Evolutionary conservation across 2,888 invertebrate genomes (phyloP), one percentile per base, ranked within the genome.

Genomic region (Cyrtodaria siliqua): DNA sequence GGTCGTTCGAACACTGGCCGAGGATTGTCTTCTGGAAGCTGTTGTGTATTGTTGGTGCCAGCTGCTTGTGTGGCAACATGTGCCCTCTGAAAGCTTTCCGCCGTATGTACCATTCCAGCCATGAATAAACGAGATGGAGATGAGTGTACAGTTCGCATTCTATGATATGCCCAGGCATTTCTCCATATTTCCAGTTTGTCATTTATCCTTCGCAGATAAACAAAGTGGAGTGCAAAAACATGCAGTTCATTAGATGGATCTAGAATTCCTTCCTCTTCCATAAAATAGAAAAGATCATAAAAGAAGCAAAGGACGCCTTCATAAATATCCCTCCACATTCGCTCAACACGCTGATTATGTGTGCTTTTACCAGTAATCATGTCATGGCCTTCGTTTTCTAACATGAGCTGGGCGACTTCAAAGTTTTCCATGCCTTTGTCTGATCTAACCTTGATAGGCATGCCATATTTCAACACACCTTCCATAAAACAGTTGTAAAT

Each of bases 251-350:
- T 12, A 53, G n/a, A n/a, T n/a, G n/a, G 18, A 33, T 68, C 72
- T 2, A 72, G 59, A 8, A 61, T 26, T 16, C 47, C 69, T n/a
- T 47, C 40, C 33, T 77, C 71, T 53, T 77, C 71, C 33, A 71
- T 24, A 42, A 44, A 70, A 20, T 66, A 53, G 49, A 77, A 77
- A 18, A 77, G 55, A 23, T 63, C 52, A 69, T 77, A 69, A 47
- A 40, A 77, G 26, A 59, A 71, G 16, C 47, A 42, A 4, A 77
- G 40, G 2, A 77, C 72, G 14, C 77, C 77, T 16, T 77, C 67
- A 67, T 62, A 77, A n/a, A 67, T 63, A 59, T 77, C 71, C 14
- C 71, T 42, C 77, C 71, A 77, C 29, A 78, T 40, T 44, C 78
- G 23, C 40, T 78, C 62, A n/a, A 62, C 52, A 16, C 62, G 47